phyloP scores from a whole-genome alignment of 2,797 vertebrate species.

The Chaunax sp. region DNA sequence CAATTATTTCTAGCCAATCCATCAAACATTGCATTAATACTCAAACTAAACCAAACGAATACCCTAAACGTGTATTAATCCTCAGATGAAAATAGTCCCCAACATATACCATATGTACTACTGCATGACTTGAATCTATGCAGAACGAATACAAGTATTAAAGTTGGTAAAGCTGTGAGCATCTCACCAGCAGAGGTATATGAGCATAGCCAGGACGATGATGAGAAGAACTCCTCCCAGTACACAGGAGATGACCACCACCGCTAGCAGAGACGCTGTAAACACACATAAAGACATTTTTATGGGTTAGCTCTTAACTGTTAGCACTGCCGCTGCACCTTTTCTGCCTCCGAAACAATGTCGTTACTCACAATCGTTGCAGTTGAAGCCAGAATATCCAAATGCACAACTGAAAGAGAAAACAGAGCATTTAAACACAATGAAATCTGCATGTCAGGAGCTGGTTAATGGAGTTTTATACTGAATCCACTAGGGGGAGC shows the following conservation, averaged over 20 bases:
- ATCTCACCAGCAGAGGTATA: conserved; percentile 71
- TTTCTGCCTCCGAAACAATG: not conserved
- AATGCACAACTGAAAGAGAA: conserved; percentile 79
- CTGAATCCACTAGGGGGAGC: conserved; percentile 58
- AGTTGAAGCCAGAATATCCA: conserved; percentile 85
- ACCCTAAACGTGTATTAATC: too few species aligned
- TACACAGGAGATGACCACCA: conserved; percentile 84
- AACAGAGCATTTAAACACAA: too few species aligned
- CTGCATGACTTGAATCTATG: not conserved
- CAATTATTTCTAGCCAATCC: not conserved
- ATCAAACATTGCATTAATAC: not conserved
- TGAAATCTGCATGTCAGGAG: not conserved
- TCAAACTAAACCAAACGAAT: too few species aligned
- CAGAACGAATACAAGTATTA: not conserved
- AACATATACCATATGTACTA: not conserved
- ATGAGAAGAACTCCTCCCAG: conserved; percentile 82
- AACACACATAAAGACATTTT: conserved; percentile 26
- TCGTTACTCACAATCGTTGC: conserved; percentile 82
- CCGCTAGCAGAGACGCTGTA: conserved; percentile 80
- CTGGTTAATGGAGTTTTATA: conserved; percentile 11
- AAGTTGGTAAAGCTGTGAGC: not conserved
- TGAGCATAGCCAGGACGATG: conserved; percentile 67
- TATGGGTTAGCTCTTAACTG: not conserved
- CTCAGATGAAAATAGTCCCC: too few species aligned
- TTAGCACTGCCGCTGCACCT: not conserved